phyloP scores from a whole-genome alignment of 2,888 invertebrate species.

The Cephus spinipes region DNA sequence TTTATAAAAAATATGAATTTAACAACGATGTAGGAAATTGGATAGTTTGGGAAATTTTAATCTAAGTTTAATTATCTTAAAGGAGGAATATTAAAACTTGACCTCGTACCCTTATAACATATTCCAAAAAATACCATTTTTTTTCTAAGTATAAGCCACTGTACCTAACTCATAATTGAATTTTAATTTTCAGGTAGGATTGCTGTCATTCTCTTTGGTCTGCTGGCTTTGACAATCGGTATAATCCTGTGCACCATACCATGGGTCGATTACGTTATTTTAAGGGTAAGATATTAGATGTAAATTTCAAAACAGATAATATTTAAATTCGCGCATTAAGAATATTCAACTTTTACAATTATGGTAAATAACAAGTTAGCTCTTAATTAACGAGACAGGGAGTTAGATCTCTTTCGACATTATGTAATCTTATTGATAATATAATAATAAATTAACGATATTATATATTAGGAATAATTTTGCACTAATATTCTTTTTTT shows the following conservation, averaged over 20 bases:
- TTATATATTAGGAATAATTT: not conserved
- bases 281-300: conserved; percentile 73
- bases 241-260: conserved; percentile 87
- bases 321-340: no score
- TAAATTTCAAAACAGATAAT: no score
- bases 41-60: not conserved
- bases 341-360: no score
- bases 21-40: no score
- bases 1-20: no score
- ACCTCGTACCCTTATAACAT: not conserved
- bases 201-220: conserved; percentile 83
- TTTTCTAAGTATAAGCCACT: not conserved
- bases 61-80: not conserved
- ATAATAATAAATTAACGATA: not conserved
- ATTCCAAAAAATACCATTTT: not conserved
- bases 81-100: not conserved
- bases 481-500: not conserved
- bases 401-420: not conserved
- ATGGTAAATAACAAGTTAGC: not conserved
- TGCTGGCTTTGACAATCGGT: conserved; percentile 82
- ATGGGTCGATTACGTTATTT: conserved; percentile 88
- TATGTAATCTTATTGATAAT: not conserved
- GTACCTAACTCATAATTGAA: conserved; percentile 10
- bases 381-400: not conserved
- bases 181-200: conserved; percentile 79